A percentile compares a stretch with the other conserved stretches of the same genome.
phyloP scores from a whole-genome alignment of 1,140 invertebrate species.

The Bradynema listronoti region DNA sequence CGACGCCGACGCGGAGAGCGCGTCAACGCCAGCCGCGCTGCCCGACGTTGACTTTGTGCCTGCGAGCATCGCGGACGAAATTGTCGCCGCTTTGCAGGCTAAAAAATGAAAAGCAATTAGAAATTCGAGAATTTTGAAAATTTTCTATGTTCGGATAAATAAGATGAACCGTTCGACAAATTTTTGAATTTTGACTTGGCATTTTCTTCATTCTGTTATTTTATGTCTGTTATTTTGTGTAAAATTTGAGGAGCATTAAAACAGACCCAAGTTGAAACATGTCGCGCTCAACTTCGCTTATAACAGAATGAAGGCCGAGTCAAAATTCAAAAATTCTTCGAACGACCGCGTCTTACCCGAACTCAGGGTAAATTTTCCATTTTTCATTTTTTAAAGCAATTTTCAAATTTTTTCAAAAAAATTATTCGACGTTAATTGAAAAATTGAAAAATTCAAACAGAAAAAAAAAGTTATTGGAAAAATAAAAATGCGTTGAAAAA shows the following conservation, averaged over 20 bases:
- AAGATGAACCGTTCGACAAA: not conserved
- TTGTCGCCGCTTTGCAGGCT: constrained; percentile 43
- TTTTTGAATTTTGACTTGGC: constrained; percentile 1
- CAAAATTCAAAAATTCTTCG: too few relatives aligned
- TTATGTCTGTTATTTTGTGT: not conserved
- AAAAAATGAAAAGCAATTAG: constrained; percentile 14
- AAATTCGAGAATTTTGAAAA: constrained; percentile 2
- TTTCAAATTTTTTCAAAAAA: too few relatives aligned
- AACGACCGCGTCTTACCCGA: too few relatives aligned
- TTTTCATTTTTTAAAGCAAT: too few relatives aligned
- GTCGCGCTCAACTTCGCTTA: too few relatives aligned
- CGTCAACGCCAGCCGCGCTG: not conserved
- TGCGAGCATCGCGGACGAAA: constrained; percentile 44
- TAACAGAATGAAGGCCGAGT: too few relatives aligned
- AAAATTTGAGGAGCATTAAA: not conserved
- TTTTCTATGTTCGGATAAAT: not conserved
- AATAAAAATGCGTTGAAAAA: too few relatives aligned
- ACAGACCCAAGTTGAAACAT: too few relatives aligned
- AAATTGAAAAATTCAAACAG: too few relatives aligned
- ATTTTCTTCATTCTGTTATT: not conserved
- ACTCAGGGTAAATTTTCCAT: too few relatives aligned
- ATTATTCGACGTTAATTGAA: too few relatives aligned
- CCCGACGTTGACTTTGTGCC: constrained; percentile 36
- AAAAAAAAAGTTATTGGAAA: too few relatives aligned
- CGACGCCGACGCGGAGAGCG: constrained; percentile 1